A percentile compares a stretch with the other conserved stretches of the same genome.
Conservation (phyloP, 2,113 vertebrate genomes). For the Manacus vitellinus region DNA sequence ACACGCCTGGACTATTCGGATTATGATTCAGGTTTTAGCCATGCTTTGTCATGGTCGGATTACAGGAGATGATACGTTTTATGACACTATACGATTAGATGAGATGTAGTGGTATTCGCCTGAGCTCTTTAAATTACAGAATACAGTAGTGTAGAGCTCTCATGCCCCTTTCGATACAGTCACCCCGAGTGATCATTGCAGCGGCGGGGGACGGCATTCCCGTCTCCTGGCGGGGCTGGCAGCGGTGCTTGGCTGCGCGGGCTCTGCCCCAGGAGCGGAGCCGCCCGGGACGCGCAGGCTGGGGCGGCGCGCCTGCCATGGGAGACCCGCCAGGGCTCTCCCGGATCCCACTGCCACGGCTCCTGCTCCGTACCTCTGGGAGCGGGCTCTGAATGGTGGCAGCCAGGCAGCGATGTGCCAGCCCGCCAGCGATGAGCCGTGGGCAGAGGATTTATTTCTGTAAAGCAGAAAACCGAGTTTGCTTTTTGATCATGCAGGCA, state of each 20-base stretch:
- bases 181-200: neutral
- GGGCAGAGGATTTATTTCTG: neutral
- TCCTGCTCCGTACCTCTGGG: neutral
- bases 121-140: neutral
- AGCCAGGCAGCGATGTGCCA: neutral
- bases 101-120: neutral
- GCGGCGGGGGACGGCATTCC: no score
- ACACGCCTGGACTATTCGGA: neutral
- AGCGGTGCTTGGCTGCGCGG: rapidly evolving
- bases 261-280: neutral
- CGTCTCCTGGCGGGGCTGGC: neutral
- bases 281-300: neutral
- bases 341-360: no score
- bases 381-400: neutral
- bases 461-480: neutral
- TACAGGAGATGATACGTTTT: neutral
- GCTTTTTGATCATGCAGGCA: neutral
- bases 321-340: neutral
- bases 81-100: neutral
- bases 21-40: neutral
- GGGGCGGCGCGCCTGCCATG: neutral
- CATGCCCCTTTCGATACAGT: rapidly evolving
- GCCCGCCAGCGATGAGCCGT: neutral
- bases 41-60: neutral
- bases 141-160: rapidly evolving